A percentile compares a stretch with the other conserved stretches of the same genome.
Evolutionary conservation across 1,140 invertebrate genomes (phyloP).

Genomic region (Calycopis cecrops): DNA sequence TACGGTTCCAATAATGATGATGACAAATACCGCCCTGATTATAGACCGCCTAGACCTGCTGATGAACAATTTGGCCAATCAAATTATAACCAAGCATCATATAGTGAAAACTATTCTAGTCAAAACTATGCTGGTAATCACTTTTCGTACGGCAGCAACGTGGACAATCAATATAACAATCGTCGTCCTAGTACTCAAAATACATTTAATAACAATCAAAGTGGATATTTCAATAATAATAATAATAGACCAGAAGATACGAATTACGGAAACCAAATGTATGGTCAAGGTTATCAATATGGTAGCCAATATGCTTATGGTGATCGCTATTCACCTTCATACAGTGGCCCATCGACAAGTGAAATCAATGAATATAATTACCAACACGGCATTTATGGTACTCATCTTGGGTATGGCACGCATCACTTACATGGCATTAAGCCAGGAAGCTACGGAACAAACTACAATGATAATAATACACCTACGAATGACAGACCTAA

Average conservation of each 20-base stretch:
- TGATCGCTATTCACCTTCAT: slow-evolving; percentile 5
- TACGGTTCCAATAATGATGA: slow-evolving; percentile 21
- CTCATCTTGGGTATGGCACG: slow-evolving; percentile 32
- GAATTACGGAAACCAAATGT: slow-evolving; percentile 4
- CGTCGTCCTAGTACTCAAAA: slow-evolving; percentile 5
- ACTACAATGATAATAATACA: slow-evolving; percentile 18
- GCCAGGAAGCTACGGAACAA: slow-evolving; percentile 22
- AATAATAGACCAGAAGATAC: slow-evolving; percentile 1
- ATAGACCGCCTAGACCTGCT: slow-evolving; percentile 24
- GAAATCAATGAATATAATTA: slow-evolving; percentile 5
- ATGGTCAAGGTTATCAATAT: slow-evolving; percentile 13
- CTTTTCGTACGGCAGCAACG: slow-evolving; percentile 17
- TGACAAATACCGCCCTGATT: slow-evolving; percentile 22
- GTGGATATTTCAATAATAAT: slow-evolving; percentile 12
- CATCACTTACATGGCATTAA: slow-evolving; percentile 34
- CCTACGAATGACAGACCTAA: slow-evolving; percentile 16
- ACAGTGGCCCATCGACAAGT: background rate
- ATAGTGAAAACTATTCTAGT: slow-evolving; percentile 11
- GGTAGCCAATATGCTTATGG: slow-evolving; percentile 14
- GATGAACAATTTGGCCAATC: slow-evolving; percentile 14
- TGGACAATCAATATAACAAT: slow-evolving; percentile 17
- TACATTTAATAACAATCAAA: slow-evolving; percentile 15
- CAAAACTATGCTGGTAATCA: slow-evolving; percentile 22
- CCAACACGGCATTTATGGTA: slow-evolving; percentile 21
- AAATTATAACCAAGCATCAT: slow-evolving; percentile 6